Evolutionary conservation across 2,888 invertebrate genomes (phyloP).

Genomic region (Yponomeuta sedellus): DNA sequence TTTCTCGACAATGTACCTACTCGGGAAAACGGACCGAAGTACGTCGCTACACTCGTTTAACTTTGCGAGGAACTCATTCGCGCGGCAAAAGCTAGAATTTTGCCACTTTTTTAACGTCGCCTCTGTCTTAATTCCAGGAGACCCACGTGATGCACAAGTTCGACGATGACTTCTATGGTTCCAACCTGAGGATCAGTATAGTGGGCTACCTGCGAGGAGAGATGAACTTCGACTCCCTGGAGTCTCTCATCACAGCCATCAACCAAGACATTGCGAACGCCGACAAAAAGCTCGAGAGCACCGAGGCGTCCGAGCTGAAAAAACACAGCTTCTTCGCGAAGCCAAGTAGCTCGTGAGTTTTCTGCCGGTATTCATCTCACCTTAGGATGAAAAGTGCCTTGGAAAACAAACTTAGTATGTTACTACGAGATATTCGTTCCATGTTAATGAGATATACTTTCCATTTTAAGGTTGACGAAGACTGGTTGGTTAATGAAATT

Average conservation of each 20-base stretch:
- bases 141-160: slow-evolving; percentile 93
- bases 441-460: neutral
- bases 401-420: neutral
- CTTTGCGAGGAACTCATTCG: no score
- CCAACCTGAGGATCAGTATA: slow-evolving; percentile 85
- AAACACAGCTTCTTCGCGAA: slow-evolving; percentile 70
- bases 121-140: slow-evolving; percentile 79
- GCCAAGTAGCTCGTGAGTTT: neutral
- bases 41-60: no score
- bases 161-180: slow-evolving; percentile 90
- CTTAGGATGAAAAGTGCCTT: neutral
- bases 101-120: neutral
- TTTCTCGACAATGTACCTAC: no score
- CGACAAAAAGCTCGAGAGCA: slow-evolving; percentile 74
- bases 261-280: slow-evolving; percentile 86
- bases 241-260: slow-evolving; percentile 86
- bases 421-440: neutral
- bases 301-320: slow-evolving; percentile 67
- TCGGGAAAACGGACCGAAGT: no score
- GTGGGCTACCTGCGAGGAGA: slow-evolving; percentile 91
- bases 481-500: no score
- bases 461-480: no score
- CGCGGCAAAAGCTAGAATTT: no score
- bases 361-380: no score
- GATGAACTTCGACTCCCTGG: slow-evolving; percentile 84